These are phyloP conservation scores for Volucella inflata DNA, from an alignment of 2,888 invertebrate genomes.

Conservation along the genomic window DNA sequence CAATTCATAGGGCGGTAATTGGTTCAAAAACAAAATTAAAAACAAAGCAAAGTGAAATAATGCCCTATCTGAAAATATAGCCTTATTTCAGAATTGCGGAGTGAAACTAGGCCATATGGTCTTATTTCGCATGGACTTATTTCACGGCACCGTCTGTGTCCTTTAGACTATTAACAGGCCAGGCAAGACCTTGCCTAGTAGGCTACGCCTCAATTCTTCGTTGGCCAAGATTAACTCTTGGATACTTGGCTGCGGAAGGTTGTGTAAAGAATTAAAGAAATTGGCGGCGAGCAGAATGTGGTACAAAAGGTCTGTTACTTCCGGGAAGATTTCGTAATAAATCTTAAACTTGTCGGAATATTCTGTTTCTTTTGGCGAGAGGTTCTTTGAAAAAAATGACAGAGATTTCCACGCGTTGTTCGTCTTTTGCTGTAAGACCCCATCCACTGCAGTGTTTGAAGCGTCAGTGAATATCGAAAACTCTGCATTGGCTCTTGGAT, in stretches of 20 bases:
- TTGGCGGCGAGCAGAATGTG: not conserved
- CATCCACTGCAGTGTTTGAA: not conserved
- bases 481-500: no score
- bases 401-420: conserved; percentile 19
- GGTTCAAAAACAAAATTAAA: no score
- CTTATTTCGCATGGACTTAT: no score
- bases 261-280: conserved; percentile 40
- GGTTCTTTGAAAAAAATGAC: conserved; percentile 27
- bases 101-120: no score
- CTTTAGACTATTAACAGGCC: conserved; percentile 10
- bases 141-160: no score
- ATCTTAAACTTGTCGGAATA: conserved; percentile 21
- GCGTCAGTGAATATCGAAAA: no score
- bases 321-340: conserved; percentile 49
- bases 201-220: conserved; percentile 50
- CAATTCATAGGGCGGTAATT: no score
- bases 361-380: no score
- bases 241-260: conserved; percentile 46
- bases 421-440: conserved; percentile 8
- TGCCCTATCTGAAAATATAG: no score
- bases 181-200: conserved; percentile 29
- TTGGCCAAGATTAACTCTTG: conserved; percentile 65
- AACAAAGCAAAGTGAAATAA: no score
- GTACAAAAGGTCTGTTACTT: conserved; percentile 51
- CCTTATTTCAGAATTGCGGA: no score